phyloP scores from a whole-genome alignment of 2,113 vertebrate species.

The Protobothrops flavoviridis region DNA sequence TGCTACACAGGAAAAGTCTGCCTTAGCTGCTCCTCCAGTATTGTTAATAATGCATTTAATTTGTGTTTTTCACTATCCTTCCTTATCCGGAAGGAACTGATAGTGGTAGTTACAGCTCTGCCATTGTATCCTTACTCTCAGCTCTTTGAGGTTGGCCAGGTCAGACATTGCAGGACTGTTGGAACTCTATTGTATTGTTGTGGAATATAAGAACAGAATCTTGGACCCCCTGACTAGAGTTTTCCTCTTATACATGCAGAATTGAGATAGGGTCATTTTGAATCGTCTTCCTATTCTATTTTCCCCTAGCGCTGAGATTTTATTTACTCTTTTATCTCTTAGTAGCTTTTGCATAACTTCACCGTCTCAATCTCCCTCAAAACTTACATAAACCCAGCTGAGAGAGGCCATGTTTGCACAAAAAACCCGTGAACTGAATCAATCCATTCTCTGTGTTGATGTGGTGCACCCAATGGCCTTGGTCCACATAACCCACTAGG shows the following conservation, averaged over 20 bases:
- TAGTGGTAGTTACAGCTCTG: background rate
- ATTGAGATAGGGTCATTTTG: background rate
- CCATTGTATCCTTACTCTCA: background rate
- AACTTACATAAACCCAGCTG: background rate
- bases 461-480: background rate
- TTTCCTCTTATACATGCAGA: background rate
- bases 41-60: background rate
- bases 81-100: background rate
- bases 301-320: background rate
- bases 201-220: background rate
- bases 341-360: background rate
- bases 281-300: background rate
- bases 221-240: background rate
- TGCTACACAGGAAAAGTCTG: background rate
- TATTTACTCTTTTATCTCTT: background rate
- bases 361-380: background rate
- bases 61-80: background rate
- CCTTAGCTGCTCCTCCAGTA: background rate
- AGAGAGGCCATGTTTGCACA: background rate
- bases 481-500: background rate
- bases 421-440: background rate
- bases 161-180: background rate
- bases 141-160: background rate
- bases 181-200: background rate
- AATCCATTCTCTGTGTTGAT: background rate